Evolutionary conservation across 2,888 invertebrate species (phyloP).

Genomic region (Malachius bipustulatus): DNA sequence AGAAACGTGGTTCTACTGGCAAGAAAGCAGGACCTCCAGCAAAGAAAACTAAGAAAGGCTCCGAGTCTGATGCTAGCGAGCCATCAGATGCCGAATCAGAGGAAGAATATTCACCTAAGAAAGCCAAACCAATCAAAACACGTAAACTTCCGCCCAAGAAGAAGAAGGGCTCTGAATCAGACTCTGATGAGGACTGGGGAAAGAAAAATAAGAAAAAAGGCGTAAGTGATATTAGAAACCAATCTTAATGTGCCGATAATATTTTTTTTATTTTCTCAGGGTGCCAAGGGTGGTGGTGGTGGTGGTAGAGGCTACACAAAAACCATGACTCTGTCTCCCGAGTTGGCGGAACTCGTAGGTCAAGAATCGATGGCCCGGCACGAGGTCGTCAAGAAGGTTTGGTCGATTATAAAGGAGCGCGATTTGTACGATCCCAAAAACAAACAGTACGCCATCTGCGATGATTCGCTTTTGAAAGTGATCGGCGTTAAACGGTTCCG

Average conservation of each 20-base stretch:
- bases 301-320: constrained; percentile 73
- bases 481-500: constrained; percentile 88
- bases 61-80: constrained; percentile 39
- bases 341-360: constrained; percentile 74
- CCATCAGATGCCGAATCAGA: constrained; percentile 44
- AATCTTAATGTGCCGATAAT: constrained; percentile 7
- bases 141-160: constrained; percentile 43
- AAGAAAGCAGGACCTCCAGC: constrained; percentile 40
- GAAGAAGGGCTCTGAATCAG: constrained; percentile 56
- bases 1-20: constrained; percentile 42
- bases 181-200: constrained; percentile 57
- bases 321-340: constrained; percentile 72
- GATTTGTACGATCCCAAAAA: constrained; percentile 88
- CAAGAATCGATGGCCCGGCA: constrained; percentile 74
- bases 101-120: constrained; percentile 50
- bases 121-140: constrained; percentile 42
- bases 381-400: constrained; percentile 81
- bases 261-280: constrained; percentile 18
- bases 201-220: constrained; percentile 45
- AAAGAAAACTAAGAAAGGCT: constrained; percentile 41
- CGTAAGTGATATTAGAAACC: constrained; percentile 10
- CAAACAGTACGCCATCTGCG: constrained; percentile 90
- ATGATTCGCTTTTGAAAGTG: constrained; percentile 77
- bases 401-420: constrained; percentile 81
- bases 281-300: constrained; percentile 34